Percentiles rank a stretch among this genome's conserved stretches.
Evolutionary conservation across 2,113 vertebrate genomes (phyloP).

Genomic region (Sigmodon hispidus): DNA sequence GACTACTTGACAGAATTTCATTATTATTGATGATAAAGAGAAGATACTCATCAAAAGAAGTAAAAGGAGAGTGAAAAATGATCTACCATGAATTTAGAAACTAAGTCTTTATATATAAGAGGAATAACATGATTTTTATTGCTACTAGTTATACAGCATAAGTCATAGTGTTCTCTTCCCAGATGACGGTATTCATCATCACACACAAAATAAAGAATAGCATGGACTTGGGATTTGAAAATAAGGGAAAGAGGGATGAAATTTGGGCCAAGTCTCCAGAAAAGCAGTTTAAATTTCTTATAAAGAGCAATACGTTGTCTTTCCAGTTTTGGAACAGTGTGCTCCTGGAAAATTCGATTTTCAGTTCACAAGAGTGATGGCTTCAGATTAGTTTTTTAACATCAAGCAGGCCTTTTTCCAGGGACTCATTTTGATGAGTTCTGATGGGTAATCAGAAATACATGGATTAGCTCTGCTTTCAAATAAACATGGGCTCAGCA

Average conservation of each 20-base stretch:
- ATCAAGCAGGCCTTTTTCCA: constrained; percentile 60
- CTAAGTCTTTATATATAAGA: not conserved
- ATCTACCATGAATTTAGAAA: constrained; percentile 42
- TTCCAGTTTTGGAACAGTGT: constrained; percentile 59
- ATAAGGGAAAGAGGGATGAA: not conserved
- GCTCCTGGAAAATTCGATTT: constrained; percentile 68
- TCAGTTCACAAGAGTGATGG: constrained; percentile 65
- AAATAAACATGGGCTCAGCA: constrained; percentile 78
- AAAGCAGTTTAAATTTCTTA: constrained; percentile 67
- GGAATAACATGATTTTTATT: constrained; percentile 64
- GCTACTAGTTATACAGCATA: constrained; percentile 58
- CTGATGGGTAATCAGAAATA: constrained; percentile 80
- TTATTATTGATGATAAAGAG: not conserved
- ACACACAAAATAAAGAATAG: constrained; percentile 55
- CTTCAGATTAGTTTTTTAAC: constrained; percentile 74
- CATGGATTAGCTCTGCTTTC: constrained; percentile 78
- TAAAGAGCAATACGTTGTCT: constrained; percentile 52
- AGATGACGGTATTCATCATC: constrained; percentile 60
- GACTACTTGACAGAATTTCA: constrained; percentile 23
- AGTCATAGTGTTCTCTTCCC: constrained; percentile 62
- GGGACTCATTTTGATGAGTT: constrained; percentile 76
- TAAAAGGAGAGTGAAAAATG: not conserved
- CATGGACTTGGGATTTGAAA: constrained; percentile 29
- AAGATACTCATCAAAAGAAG: constrained; percentile 22
- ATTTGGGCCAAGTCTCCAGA: constrained; percentile 57